Percentiles rank a stretch among this genome's conserved stretches.
These are phyloP conservation scores for Brotula barbata DNA, from an alignment of 2,797 vertebrate genomes.

Conservation along the genomic window DNA sequence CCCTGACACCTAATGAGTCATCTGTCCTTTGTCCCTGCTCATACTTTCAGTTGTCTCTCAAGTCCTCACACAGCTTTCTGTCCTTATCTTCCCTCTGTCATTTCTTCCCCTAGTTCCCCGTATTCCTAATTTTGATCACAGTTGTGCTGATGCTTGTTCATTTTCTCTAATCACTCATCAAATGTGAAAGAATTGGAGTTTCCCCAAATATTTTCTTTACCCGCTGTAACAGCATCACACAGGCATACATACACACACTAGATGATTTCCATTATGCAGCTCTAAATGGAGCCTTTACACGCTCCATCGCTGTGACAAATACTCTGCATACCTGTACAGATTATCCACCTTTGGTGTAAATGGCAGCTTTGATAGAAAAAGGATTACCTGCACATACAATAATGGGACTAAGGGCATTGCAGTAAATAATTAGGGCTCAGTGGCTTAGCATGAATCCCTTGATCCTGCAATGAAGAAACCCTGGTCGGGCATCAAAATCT, in stretches of 20 bases:
- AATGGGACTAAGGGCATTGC: conserved; percentile 23
- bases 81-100: no score
- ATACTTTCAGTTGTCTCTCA: conserved; percentile 58
- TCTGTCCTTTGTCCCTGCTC: conserved; percentile 41
- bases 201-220: conserved; percentile 36
- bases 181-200: conserved; percentile 19
- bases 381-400: conserved; percentile 26
- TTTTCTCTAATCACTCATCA: conserved; percentile 26
- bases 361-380: conserved; percentile 36
- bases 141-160: conserved; percentile 10
- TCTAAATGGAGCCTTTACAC: conserved; percentile 39
- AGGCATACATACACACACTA: conserved; percentile 8
- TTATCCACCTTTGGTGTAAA: conserved; percentile 50
- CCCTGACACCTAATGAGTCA: conserved; percentile 56
- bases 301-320: conserved; percentile 56
- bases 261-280: conserved; percentile 4
- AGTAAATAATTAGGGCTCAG: conserved; percentile 38
- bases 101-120: no score
- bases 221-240: background rate
- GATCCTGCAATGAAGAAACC: conserved; percentile 17
- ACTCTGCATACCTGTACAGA: conserved; percentile 45
- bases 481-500: no score
- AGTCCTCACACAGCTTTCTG: conserved; percentile 18
- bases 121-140: no score
- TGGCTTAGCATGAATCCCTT: conserved; percentile 23